Evolutionary conservation across 2,797 vertebrate species (phyloP), one percentile per base, ranked within the genome.

Genomic region (Hippoglossus hippoglossus): DNA sequence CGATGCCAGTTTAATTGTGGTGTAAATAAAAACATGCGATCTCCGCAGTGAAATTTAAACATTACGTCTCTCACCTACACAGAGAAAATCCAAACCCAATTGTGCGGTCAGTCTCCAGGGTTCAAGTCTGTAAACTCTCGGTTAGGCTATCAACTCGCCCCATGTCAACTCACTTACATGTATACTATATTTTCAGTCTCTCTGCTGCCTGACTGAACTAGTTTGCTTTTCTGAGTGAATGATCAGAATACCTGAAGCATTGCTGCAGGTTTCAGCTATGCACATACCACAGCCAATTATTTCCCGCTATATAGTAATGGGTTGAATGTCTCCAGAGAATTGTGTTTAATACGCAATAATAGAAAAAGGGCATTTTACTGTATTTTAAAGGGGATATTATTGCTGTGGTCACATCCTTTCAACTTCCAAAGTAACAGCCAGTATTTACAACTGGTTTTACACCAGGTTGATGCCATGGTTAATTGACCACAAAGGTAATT

Each of bases 401-500:
- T 1, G 13, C 36, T 19, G 16, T 41, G 36, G 34, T 51, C 75
- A 61, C 26, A 39, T 57, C 25, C 28, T 19, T 49, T 57, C 7
- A 58, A 57, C 25, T 41, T 64, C 12, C 1, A 34, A 36, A 53
- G 44, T 31, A 65, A 67, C 28, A 62, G 61, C n/a, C 47, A 59
- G 15, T 44, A 47, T 34, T 28, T 52, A 19, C 25, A 53, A 65
- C 67, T 75, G 21, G n/a, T n/a, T 75, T 21, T n/a, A 10, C 25
- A 46, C 8, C 13, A 56, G 8, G 19, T 66, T 73, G 60, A n/a
- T 59, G 18, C 28, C 61, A 22, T 51, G 60, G 34, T 66, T 78
- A 84, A 83, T 79, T 79, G 34, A 56, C 63, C 63, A 46, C 49
- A 67, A 60, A 80, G 59, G 67, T 79, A 54, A 77, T 67, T 82